phyloP scores from a whole-genome alignment of 2,888 invertebrate species.

The Hirtodrosophila confusa region DNA sequence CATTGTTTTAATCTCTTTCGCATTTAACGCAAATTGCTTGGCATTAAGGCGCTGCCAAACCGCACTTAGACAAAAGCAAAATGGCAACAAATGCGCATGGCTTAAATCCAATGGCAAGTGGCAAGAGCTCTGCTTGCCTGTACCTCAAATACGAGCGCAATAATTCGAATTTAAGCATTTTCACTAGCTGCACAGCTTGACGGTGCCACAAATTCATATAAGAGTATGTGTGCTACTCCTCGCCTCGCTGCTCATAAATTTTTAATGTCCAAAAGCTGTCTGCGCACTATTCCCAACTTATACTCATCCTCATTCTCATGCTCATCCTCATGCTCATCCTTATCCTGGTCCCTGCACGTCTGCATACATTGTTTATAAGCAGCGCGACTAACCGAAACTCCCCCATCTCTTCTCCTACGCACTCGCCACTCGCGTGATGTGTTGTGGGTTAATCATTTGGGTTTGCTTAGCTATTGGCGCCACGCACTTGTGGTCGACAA shows the following conservation, averaged over 20 bases:
- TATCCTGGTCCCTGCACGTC: background rate
- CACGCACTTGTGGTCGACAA: conserved; percentile 13
- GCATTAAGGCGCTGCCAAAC: conserved; percentile 71
- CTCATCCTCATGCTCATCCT: background rate
- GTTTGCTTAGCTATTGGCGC: conserved; percentile 23
- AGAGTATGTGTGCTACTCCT: background rate
- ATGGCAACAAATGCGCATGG: conserved; percentile 31
- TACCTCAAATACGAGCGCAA: conserved; percentile 51
- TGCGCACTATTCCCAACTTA: background rate
- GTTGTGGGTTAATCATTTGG: conserved; percentile 25
- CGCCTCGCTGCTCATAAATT: conserved; percentile 29
- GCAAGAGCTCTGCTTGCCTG: conserved; percentile 8
- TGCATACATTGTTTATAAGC: conserved; percentile 9
- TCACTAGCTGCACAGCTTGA: conserved; percentile 45
- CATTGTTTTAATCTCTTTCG: conserved; percentile 79
- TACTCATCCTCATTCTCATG: background rate
- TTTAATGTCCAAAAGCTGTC: conserved; percentile 32
- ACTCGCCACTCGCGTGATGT: conserved; percentile 2
- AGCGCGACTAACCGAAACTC: conserved; percentile 9
- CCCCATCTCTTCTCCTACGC: background rate
- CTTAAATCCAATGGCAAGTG: conserved; percentile 13
- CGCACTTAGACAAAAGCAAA: conserved; percentile 50
- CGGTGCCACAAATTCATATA: background rate
- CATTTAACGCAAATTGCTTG: conserved; percentile 81
- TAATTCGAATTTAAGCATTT: conserved; percentile 76